Percentiles rank a stretch among this genome's conserved stretches.
Conservation (phyloP, 1,140 invertebrate genomes). For the Steinernema feltiae region DNA sequence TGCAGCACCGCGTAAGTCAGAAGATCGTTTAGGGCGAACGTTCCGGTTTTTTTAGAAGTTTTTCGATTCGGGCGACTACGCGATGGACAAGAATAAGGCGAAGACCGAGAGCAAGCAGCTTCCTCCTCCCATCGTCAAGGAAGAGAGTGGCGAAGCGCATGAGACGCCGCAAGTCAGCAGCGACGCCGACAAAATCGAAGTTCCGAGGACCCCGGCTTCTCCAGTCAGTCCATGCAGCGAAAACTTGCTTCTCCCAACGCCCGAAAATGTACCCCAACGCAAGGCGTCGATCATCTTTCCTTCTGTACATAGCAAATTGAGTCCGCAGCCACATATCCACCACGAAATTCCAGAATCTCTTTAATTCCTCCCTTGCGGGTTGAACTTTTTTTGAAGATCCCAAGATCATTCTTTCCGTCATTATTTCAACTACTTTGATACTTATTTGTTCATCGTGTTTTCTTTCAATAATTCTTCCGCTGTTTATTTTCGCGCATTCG, state of each 20-base stretch:
- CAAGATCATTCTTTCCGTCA: background rate
- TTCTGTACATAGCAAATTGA: constrained; percentile 52
- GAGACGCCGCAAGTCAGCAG: constrained; percentile 20
- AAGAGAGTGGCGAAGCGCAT: constrained; percentile 6
- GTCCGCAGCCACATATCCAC: constrained; percentile 54
- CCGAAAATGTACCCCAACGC: constrained; percentile 55
- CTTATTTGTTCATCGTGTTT: background rate
- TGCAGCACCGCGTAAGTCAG: constrained; percentile 53
- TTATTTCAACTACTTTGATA: background rate
- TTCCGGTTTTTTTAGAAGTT: constrained; percentile 50
- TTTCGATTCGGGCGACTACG: constrained; percentile 57
- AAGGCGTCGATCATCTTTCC: constrained; percentile 57
- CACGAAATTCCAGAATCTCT: constrained; percentile 19
- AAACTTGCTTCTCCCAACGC: constrained; percentile 45
- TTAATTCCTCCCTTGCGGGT: background rate
- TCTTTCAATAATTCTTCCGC: background rate
- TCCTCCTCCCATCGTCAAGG: constrained; percentile 17
- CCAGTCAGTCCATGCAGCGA: constrained; percentile 33
- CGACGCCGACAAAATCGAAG: background rate
- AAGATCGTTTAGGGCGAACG: constrained; percentile 24
- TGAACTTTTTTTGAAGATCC: background rate
- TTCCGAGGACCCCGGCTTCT: constrained; percentile 8
- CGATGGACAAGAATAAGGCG: constrained; percentile 55
- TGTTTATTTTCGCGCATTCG: background rate
- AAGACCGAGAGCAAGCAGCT: constrained; percentile 36